Conservation (phyloP, 2,113 vertebrate genomes). For the Callaeas wilsoni region DNA sequence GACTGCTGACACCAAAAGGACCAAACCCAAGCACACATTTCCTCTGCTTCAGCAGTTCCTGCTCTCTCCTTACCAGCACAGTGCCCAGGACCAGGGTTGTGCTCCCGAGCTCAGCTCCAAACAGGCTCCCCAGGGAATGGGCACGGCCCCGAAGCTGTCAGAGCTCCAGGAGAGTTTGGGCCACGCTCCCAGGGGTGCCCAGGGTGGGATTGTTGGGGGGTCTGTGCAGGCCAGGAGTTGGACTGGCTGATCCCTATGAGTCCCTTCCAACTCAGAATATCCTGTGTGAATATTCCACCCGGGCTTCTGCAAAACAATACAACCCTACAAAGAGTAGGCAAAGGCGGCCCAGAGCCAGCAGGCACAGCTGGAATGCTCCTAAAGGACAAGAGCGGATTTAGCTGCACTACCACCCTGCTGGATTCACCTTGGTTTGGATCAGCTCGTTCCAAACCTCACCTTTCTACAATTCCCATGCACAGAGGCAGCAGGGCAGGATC, state of each 20-base stretch:
- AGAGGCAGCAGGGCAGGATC: slow-evolving; percentile 11
- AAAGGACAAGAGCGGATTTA: not conserved
- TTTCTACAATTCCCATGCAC: not conserved
- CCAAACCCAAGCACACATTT: accelerated
- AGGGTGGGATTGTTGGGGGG: not conserved
- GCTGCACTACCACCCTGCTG: not conserved
- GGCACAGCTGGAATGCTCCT: not conserved
- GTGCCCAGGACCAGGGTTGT: not conserved
- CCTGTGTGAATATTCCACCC: not conserved
- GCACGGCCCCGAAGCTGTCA: not conserved
- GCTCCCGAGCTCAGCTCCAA: not conserved
- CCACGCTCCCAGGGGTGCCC: not conserved
- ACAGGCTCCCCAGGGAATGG: not conserved
- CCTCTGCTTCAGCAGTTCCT: not conserved
- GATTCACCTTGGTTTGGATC: slow-evolving; percentile 19
- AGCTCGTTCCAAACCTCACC: not conserved
- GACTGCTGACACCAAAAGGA: not conserved
- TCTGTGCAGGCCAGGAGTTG: not conserved
- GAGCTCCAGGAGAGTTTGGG: not conserved
- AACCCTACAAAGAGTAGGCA: not conserved
- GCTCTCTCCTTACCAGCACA: not conserved
- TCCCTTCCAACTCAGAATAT: not conserved
- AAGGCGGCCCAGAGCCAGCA: not conserved
- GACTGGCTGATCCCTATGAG: not conserved
- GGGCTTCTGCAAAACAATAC: not conserved